Base-by-base conservation (phyloP, 1,140 invertebrate genomes). In the Drosophila oshimai region DNA sequence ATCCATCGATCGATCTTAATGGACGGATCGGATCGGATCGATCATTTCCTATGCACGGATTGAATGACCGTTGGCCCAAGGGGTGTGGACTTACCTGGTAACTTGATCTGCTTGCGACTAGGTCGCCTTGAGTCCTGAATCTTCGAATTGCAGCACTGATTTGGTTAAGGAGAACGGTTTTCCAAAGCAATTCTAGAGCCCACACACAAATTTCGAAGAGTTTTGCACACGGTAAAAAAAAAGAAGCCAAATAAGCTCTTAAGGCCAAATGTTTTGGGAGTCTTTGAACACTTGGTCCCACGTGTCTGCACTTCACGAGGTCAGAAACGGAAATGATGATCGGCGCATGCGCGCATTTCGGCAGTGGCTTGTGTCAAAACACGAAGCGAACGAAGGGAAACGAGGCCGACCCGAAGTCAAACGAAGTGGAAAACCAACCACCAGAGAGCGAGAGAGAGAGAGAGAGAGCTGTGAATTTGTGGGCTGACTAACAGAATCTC, bases 321-420 rank as follows among this genome's bases (percentile, higher is more conserved):
- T 49, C 55, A 73, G 51, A 87, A 86, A 75, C 67, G 67, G 74
- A 79, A 86, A 86, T 86, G 81, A 80, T 28, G 80, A 68, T 64
- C 31, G 50, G 29, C 24, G 36, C 42, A 58, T 7, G 44, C 50
- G 72, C 17, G 39, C 18, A 45, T 15, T 37, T 76, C 74, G 41
- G 57, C 44, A 42, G 45, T 53, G 54, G 33, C 17, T 68, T 46
- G 39, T 20, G 15, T 26, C 18, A 51, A 55, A 55, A 12, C 22
- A 26, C 29, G 45, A 41, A 36, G 18, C 1, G 4, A 24, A 51
- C 49, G 37, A 45, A 9, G 12, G 1, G 0, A 9, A 15, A 29
- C 39, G 58, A 53, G 12, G 24, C 9, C 2, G 18, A 10, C 2
- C 12, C 46, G 51, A 33, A 34, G 20, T 18, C 2, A 24, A 33